These are phyloP conservation scores for Ptychadena robeensis DNA, from an alignment of 2,797 vertebrate genomes.

Conservation along the genomic window DNA sequence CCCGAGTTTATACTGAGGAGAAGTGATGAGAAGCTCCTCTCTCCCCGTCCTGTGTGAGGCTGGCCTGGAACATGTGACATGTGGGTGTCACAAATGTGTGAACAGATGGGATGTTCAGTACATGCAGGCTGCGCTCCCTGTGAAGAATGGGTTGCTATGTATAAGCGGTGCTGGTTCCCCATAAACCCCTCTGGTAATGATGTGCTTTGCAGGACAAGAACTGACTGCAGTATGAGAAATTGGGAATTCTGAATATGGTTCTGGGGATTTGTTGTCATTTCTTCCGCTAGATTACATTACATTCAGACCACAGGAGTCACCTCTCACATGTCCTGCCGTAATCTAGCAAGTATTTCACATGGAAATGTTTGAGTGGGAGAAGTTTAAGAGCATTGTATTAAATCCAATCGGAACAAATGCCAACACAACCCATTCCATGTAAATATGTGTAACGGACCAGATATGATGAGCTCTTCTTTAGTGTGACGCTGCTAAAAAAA, in stretches of 20 bases:
- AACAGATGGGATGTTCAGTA: conserved; percentile 28
- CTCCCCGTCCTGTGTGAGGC: not conserved
- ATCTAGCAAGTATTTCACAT: conserved; percentile 33
- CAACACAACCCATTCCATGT: not conserved
- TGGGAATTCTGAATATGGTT: conserved; percentile 43
- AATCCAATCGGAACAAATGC: not conserved
- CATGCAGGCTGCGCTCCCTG: not conserved
- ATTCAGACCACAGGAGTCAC: not conserved
- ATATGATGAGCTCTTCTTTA: not conserved
- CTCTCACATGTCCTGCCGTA: not conserved
- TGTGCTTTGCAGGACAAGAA: not conserved
- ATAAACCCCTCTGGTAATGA: conserved; percentile 17
- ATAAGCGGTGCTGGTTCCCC: not conserved
- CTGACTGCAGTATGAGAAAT: conserved; percentile 14
- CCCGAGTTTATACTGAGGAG: not conserved
- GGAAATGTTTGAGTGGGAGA: conserved; percentile 5
- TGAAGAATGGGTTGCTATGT: conserved; percentile 19
- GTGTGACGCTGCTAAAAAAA: not conserved
- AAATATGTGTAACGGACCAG: not conserved
- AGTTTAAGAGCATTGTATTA: not conserved
- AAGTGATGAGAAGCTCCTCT: conserved; percentile 4
- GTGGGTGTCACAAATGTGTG: conserved; percentile 13
- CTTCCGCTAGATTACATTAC: conserved; percentile 21
- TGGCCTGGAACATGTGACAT: conserved; percentile 11
- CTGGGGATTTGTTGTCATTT: conserved; percentile 43